Conservation (phyloP, 2,888 invertebrate genomes). For the Caenorhabditis sulstoni region DNA sequence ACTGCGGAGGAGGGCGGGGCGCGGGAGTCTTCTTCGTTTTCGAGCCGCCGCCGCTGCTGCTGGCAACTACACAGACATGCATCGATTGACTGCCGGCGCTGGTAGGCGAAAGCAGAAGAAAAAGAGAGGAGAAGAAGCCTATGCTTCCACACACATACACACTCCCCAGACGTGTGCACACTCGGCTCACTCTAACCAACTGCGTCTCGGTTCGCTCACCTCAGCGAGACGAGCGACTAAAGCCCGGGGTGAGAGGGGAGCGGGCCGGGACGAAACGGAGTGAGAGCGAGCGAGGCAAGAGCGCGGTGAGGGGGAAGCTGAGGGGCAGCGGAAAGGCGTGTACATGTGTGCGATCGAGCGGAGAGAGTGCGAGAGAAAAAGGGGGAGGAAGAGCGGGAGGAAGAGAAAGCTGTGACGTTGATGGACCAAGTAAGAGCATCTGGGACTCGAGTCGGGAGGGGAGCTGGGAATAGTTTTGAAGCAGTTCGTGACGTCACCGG, state of each 20-base stretch:
- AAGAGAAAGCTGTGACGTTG: constrained; percentile 43
- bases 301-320: constrained; percentile 27
- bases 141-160: constrained; percentile 23
- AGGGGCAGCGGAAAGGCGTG: not conserved
- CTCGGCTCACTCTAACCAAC: constrained; percentile 18
- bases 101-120: constrained; percentile 12
- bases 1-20: constrained; percentile 7
- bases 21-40: constrained; percentile 17
- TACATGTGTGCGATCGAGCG: constrained; percentile 6
- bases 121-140: constrained; percentile 5
- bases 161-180: constrained; percentile 22
- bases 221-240: constrained; percentile 18
- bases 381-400: too few relatives aligned
- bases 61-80: constrained; percentile 33
- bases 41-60: constrained; percentile 15
- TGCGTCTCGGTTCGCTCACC: constrained; percentile 17
- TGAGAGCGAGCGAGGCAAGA: constrained; percentile 2
- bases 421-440: constrained; percentile 55
- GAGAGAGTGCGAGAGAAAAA: not conserved
- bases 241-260: constrained; percentile 30
- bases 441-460: constrained; percentile 9
- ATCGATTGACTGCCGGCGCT: constrained; percentile 40
- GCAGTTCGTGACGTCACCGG: not conserved
- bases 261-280: constrained; percentile 14
- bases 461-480: too few relatives aligned